A percentile compares a stretch with the other conserved stretches of the same genome.
These are phyloP conservation scores for Synanthedon formicaeformis DNA, from an alignment of 2,888 invertebrate genomes.

Conservation along the genomic window DNA sequence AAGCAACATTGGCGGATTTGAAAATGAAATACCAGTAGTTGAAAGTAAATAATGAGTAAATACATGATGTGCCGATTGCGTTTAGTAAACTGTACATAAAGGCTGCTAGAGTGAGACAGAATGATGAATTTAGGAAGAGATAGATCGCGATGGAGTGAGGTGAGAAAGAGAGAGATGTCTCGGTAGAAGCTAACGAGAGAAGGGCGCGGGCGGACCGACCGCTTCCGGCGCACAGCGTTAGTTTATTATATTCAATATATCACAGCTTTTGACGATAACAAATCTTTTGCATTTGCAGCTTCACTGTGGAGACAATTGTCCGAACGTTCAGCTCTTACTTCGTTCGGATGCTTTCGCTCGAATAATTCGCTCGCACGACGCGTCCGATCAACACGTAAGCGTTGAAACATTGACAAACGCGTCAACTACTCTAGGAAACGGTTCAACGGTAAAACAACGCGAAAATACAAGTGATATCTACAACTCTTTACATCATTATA, in stretches of 20 bases:
- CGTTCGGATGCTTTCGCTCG: slow-evolving; percentile 44
- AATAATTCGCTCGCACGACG: slow-evolving; percentile 54
- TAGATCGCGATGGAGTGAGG: slow-evolving; percentile 14
- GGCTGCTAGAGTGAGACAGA: slow-evolving; percentile 29
- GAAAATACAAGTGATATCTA: slow-evolving; percentile 29
- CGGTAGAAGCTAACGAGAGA: slow-evolving; percentile 40
- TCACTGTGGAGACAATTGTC: slow-evolving; percentile 58
- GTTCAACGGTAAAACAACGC: slow-evolving; percentile 40
- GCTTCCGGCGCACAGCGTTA: slow-evolving; percentile 43
- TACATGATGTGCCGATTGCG: slow-evolving; percentile 63
- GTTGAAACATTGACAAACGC: slow-evolving; percentile 52
- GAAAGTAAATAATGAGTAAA: slow-evolving; percentile 25
- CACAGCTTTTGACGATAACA: slow-evolving; percentile 72
- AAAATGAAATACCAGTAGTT: not conserved
- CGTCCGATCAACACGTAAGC: slow-evolving; percentile 53
- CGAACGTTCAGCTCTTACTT: slow-evolving; percentile 50
- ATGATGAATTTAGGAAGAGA: slow-evolving; percentile 12
- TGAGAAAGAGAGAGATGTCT: slow-evolving; percentile 11
- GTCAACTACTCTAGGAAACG: slow-evolving; percentile 33
- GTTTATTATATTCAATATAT: slow-evolving; percentile 62
- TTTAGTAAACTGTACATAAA: slow-evolving; percentile 18
- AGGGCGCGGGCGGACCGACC: slow-evolving; percentile 40
- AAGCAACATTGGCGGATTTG: slow-evolving; percentile 9
- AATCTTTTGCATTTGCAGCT: slow-evolving; percentile 70
- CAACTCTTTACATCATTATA: slow-evolving; percentile 34